These are phyloP conservation scores for Procavia capensis DNA, from an alignment of 2,113 vertebrate genomes.

Conservation along the genomic window DNA sequence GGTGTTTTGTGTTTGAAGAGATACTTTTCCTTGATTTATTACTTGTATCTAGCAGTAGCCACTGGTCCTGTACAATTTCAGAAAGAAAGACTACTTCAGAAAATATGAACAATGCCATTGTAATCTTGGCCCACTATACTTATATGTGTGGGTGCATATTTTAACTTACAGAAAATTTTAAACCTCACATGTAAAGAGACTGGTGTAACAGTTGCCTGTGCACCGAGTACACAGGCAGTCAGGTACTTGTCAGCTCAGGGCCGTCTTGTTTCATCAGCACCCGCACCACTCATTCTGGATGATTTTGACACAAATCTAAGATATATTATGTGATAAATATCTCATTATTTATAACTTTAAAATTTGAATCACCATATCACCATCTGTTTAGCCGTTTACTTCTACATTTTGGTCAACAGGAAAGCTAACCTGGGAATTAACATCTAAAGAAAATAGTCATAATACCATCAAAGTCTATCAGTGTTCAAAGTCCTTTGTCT, in stretches of 20 bases:
- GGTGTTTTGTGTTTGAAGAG: background rate
- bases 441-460: background rate
- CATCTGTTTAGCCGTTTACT: too few relatives aligned
- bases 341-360: background rate
- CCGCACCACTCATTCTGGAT: background rate
- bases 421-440: too few relatives aligned
- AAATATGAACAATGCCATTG: background rate
- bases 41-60: background rate
- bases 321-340: background rate
- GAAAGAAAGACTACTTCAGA: background rate
- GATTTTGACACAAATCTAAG: constrained; percentile 47
- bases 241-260: constrained; percentile 1
- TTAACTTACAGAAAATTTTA: background rate
- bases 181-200: constrained; percentile 15
- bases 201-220: background rate
- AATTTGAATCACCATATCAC: background rate
- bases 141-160: too few relatives aligned
- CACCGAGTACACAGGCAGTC: background rate
- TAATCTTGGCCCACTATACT: background rate
- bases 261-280: background rate
- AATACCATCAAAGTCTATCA: background rate
- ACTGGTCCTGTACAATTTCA: background rate
- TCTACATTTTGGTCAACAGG: too few relatives aligned
- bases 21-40: constrained; percentile 30
- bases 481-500: background rate